These are phyloP conservation scores for Mesocricetus auratus DNA, from an alignment of 2,113 vertebrate genomes.

Conservation along the genomic window DNA sequence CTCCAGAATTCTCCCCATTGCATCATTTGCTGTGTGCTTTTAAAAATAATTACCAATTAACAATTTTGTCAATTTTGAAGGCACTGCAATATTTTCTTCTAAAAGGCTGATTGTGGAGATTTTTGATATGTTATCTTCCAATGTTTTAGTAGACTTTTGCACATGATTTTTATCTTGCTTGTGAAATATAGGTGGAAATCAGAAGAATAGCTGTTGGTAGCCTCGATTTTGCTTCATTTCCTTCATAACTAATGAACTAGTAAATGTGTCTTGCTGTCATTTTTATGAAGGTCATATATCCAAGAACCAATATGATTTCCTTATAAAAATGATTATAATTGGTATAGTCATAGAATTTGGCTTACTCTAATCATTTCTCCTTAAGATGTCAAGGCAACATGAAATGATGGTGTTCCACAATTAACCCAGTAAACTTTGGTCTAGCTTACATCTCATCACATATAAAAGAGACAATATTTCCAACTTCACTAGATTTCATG, in stretches of 20 bases:
- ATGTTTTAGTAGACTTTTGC: conserved; percentile 10
- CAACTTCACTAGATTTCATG: conserved; percentile 36
- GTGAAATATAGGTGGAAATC: conserved; percentile 10
- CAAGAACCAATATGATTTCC: background rate
- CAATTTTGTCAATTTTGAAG: background rate
- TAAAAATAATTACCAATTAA: conserved; percentile 26
- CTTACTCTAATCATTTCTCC: background rate
- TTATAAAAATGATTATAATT: conserved; percentile 24
- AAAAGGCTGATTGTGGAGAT: background rate
- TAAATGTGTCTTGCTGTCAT: background rate
- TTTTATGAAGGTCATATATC: conserved; percentile 25
- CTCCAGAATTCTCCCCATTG: background rate
- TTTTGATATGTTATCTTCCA: conserved; percentile 15
- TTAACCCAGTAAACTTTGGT: background rate
- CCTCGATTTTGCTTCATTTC: background rate
- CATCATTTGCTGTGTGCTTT: conserved; percentile 11
- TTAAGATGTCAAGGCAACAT: conserved; percentile 8
- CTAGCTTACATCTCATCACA: conserved; percentile 3
- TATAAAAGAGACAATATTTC: background rate
- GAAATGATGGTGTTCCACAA: conserved; percentile 14
- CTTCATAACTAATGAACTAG: background rate
- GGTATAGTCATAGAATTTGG: background rate
- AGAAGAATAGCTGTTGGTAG: conserved; percentile 3
- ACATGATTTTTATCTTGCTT: background rate
- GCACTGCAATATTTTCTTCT: background rate